Conservation (phyloP, 2,113 vertebrate genomes). For the Dolichallabes microphthalmus region DNA sequence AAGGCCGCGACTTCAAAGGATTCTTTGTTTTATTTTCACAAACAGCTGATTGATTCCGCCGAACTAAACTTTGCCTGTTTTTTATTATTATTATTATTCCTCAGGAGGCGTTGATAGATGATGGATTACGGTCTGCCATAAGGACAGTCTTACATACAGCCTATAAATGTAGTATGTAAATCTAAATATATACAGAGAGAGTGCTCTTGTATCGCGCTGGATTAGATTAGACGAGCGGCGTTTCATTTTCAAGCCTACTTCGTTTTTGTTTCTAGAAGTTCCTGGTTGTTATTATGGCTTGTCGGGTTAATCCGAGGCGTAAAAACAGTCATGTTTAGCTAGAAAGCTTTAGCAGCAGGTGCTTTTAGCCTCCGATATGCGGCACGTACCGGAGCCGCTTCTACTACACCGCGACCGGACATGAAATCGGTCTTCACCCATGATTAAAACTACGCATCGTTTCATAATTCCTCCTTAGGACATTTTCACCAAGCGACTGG, state of each 20-base stretch:
- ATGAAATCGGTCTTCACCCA: background rate
- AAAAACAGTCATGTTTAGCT: background rate
- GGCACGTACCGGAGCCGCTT: slow-evolving; percentile 27
- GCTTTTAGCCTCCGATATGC: slow-evolving; percentile 23
- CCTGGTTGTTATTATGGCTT: background rate
- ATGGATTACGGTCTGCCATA: background rate
- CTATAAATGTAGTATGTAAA: too few species aligned
- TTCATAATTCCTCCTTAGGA: slow-evolving; percentile 1
- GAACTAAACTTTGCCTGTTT: slow-evolving; percentile 2
- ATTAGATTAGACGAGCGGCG: background rate
- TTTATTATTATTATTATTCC: too few species aligned
- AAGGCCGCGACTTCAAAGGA: slow-evolving; percentile 15
- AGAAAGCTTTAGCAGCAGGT: slow-evolving; percentile 19
- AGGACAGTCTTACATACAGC: background rate
- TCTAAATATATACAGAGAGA: background rate
- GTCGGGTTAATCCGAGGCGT: too few species aligned
- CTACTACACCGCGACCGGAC: slow-evolving; percentile 18
- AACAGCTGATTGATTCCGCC: too few species aligned
- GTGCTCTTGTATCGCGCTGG: background rate
- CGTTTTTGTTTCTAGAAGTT: background rate
- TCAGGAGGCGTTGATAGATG: too few species aligned
- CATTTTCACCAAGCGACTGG: slow-evolving; percentile 10
- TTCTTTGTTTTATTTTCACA: background rate
- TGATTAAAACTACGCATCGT: slow-evolving; percentile 24
- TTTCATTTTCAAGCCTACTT: background rate